Base-by-base conservation (phyloP, 1,140 invertebrate genomes). In the Drosophila pectinifera region DNA sequence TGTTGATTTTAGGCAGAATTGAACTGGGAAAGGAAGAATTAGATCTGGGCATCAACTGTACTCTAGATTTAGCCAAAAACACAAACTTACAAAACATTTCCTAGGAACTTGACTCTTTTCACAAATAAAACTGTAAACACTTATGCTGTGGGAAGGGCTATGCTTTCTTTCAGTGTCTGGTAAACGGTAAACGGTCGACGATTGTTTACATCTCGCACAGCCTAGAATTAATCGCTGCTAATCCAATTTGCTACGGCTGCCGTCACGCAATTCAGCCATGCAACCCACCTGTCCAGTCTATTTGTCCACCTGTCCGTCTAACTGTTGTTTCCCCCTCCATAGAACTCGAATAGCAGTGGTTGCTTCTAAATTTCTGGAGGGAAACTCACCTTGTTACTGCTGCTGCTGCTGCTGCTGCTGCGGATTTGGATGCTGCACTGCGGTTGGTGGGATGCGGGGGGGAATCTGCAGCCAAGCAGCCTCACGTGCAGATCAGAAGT, bases 241-340 rank as follows among this genome's bases (percentile, higher is more conserved):
- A 72, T 72, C 68, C 68, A 72, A 72, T 72, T 72, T 72, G 65
- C 36, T 34, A 11, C 41, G 16, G 13, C 26, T 57, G 24, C 34
- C 51, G 65, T 70, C 68, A 72, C 68, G 68, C 68, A 45, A 69
- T 69, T 22, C 18, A 22, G 24, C 59, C 59, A 22, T 63, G 22
- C 28, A 51, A 61, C 22, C 22, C 31, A 53, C 58, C 57, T 61
- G 57, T 61, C 57, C 31, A 28, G 26, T 8, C 28, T 7, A 42
- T 22, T 28, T 51, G 45, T 42, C 36, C 28, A 36, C 36, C 28
- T 64, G 56, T 31, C 57, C 57, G 26, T 5, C 34, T 38, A n/a
- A 11, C n/a, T 14, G 24, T 18, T 18, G 34, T 48, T 34, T 10
- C 20, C 14, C 16, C 8, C 11, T 5, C 7, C 11, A 26, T 8